These are phyloP conservation scores for Eurytoma adleriae DNA, from an alignment of 2,888 invertebrate species.

Conservation along the genomic window DNA sequence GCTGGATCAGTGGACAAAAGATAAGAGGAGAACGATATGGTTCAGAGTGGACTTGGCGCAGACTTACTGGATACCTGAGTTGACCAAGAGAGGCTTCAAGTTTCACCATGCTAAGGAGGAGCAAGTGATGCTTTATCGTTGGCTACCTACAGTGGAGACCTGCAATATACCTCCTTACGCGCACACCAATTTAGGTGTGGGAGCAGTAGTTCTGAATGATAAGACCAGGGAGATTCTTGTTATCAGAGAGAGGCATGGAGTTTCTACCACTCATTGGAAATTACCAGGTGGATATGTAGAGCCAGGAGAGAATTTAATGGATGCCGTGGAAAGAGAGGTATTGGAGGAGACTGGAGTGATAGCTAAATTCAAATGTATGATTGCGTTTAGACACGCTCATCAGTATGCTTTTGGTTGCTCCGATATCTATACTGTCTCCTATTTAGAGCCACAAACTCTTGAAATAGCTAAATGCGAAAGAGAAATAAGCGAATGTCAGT, in stretches of 20 bases:
- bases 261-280: constrained; percentile 81
- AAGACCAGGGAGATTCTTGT: constrained; percentile 85
- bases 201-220: constrained; percentile 90
- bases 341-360: constrained; percentile 92
- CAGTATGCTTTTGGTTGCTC: constrained; percentile 88
- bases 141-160: constrained; percentile 83
- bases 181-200: constrained; percentile 90
- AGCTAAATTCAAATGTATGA: constrained; percentile 85
- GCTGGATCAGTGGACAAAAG: constrained; percentile 81
- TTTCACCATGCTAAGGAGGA: constrained; percentile 91
- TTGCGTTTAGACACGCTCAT: constrained; percentile 88
- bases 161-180: constrained; percentile 87
- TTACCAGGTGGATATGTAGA: constrained; percentile 95
- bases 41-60: constrained; percentile 85
- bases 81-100: constrained; percentile 88
- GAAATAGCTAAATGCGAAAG: constrained; percentile 83
- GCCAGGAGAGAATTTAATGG: constrained; percentile 89
- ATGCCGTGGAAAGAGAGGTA: constrained; percentile 91
- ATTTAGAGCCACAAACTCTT: constrained; percentile 81
- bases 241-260: constrained; percentile 84
- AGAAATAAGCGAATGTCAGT: constrained; percentile 87
- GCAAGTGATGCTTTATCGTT: constrained; percentile 88
- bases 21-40: constrained; percentile 86
- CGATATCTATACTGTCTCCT: constrained; percentile 90
- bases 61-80: constrained; percentile 85